A percentile compares a stretch with the other conserved stretches of the same genome.
phyloP scores from a whole-genome alignment of 2,888 invertebrate species.

The Zeuzera pyrina region DNA sequence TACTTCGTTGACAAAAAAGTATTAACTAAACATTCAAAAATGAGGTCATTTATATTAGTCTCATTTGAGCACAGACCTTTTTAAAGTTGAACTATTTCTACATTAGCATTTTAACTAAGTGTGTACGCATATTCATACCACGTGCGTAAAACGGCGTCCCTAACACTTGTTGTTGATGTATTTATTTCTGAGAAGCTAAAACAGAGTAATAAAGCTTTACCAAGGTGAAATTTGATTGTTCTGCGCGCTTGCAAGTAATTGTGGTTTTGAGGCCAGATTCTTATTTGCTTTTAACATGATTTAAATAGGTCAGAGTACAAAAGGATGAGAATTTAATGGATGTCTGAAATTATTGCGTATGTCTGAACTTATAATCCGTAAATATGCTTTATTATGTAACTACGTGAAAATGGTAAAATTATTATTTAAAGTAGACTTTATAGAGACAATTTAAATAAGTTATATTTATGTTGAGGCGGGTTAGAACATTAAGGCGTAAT shows the following conservation, averaged over 20 bases:
- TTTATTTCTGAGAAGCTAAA: constrained; percentile 43
- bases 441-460: no score
- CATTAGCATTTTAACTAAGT: no score
- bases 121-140: constrained; percentile 14
- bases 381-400: no score
- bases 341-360: neutral
- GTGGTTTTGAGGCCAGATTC: constrained; percentile 49
- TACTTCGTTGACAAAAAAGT: no score
- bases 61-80: no score
- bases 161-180: constrained; percentile 50
- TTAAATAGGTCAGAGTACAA: constrained; percentile 50
- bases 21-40: no score
- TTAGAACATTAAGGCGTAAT: no score
- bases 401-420: no score
- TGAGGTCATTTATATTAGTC: no score
- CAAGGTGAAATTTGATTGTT: constrained; percentile 64
- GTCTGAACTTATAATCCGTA: constrained; percentile 1
- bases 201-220: constrained; percentile 46
- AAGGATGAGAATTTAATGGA: constrained; percentile 26
- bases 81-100: no score
- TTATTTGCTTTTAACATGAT: constrained; percentile 45
- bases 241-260: constrained; percentile 30
- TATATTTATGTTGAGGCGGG: no score
- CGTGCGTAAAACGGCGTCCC: constrained; percentile 29
- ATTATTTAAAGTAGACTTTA: no score